Percentiles rank a stretch among this genome's conserved stretches.
Conservation (phyloP, 2,888 invertebrate species). For the Pseudococcus longispinus region DNA sequence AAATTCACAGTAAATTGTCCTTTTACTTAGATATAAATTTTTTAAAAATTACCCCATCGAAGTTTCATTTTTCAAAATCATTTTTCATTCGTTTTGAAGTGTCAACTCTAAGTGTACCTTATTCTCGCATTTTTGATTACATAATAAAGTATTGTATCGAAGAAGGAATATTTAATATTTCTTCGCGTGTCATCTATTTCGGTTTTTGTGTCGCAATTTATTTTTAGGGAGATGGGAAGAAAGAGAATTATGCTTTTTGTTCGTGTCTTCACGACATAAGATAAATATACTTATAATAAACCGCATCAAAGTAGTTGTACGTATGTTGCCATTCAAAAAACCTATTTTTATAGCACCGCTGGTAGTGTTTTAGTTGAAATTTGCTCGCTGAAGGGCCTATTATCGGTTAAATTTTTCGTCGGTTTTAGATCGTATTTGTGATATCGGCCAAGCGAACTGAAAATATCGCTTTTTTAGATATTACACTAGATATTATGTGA, state of each 20-base stretch:
- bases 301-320: conserved; percentile 22
- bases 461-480: neutral
- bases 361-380: neutral
- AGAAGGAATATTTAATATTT: neutral
- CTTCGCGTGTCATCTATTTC: conserved; percentile 46
- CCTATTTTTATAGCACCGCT: conserved; percentile 42
- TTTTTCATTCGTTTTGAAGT: neutral
- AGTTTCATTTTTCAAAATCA: neutral
- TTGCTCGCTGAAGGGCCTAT: neutral
- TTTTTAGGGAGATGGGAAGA: conserved; percentile 44
- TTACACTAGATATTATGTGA: neutral
- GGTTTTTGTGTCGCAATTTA: conserved; percentile 48
- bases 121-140: neutral
- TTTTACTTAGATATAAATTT: neutral
- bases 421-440: neutral
- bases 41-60: neutral
- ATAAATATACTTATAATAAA: neutral
- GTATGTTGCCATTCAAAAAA: conserved; percentile 40
- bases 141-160: conserved; percentile 15
- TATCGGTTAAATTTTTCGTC: neutral
- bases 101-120: neutral
- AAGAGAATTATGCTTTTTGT: conserved; percentile 48
- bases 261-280: conserved; percentile 51
- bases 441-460: neutral
- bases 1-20: neutral